Evolutionary conservation across 1,140 invertebrate genomes (phyloP).

Genomic region (Habropoda laboriosa): DNA sequence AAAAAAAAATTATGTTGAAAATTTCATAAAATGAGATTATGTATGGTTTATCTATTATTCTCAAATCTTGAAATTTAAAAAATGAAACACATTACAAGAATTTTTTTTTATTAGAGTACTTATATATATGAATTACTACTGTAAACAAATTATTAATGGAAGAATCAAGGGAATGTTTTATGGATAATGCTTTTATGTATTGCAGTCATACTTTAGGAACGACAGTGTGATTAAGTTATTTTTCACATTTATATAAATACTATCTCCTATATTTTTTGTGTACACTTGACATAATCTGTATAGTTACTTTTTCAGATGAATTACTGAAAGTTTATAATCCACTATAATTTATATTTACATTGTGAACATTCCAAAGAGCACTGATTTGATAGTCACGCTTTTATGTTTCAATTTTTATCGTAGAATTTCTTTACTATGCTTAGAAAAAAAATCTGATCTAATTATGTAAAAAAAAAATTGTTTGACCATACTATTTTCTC

Average conservation of each 20-base stretch:
- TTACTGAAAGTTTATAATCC: constrained; percentile 25
- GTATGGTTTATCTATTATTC: constrained; percentile 33
- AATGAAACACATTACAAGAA: neutral
- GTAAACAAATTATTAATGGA: constrained; percentile 64
- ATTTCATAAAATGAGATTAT: constrained; percentile 37
- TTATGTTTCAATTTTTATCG: constrained; percentile 11
- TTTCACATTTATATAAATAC: constrained; percentile 19
- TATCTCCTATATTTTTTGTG: constrained; percentile 28
- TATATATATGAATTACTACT: constrained; percentile 43
- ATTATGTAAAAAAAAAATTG: constrained; percentile 22
- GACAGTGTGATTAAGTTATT: constrained; percentile 36
- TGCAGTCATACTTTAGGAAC: constrained; percentile 45
- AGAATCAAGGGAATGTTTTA: constrained; percentile 45
- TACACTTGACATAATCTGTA: constrained; percentile 13
- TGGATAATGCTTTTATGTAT: constrained; percentile 65
- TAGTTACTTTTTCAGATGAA: constrained; percentile 36
- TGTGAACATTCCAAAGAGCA: constrained; percentile 41
- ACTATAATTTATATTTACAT: constrained; percentile 13
- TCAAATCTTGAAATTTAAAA: constrained; percentile 20
- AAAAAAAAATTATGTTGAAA: constrained; percentile 57
- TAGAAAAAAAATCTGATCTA: constrained; percentile 7
- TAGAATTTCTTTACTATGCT: neutral
- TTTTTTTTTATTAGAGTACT: constrained; percentile 41
- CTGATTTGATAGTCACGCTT: constrained; percentile 14
- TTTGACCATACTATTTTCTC: constrained; percentile 42